Base-by-base conservation (phyloP, 2,797 vertebrate species). In the Rhynchonycteris naso region DNA sequence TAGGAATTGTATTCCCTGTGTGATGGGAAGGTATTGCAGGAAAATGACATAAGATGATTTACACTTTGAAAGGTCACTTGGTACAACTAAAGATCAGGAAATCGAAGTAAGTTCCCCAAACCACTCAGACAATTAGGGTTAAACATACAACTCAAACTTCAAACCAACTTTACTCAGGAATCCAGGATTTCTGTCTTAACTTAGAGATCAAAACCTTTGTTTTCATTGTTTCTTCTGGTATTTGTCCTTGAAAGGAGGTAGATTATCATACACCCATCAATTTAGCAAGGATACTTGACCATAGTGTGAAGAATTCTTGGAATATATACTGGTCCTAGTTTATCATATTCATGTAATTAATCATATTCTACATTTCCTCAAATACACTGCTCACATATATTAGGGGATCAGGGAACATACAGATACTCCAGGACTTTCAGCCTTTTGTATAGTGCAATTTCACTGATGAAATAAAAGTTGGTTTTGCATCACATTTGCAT, bases 321-420 rank as follows among this genome's bases (percentile, higher is more conserved):
- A 1, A 52, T 82, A 56, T 24, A 81, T 50, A 33, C 7, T 33
- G 89, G 24, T 65, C 1, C 38, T 4, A 1, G 3, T n/a, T 83
- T 87, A 47, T 94, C 71, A 30, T 81, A 38, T 68, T 92, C 90
- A 80, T 9, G 43, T 71, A 86, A 71, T 26, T 80, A 4, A 15
- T 72, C 38, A 86, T n/a, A 65, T 52, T 81, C 91, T 93, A 43
- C 47, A 61, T 94, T 96, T 87, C 21, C 74, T 76, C 14, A 80
- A 88, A 78, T 66, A 43, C 43, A 43, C 43, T 43, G 43, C 43
- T 43, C 5, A 43, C 43, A 43, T 6, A 43, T 43, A 43, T 43
- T 43, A 43, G 43, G 43, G 43, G 43, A n/a, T 43, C 43, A 43
- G 43, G 43, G 43, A 43, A 43, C 4, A 43, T 43, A 7, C 43